Conservation (phyloP, 2,888 invertebrate genomes). For the Sycophila texana region DNA sequence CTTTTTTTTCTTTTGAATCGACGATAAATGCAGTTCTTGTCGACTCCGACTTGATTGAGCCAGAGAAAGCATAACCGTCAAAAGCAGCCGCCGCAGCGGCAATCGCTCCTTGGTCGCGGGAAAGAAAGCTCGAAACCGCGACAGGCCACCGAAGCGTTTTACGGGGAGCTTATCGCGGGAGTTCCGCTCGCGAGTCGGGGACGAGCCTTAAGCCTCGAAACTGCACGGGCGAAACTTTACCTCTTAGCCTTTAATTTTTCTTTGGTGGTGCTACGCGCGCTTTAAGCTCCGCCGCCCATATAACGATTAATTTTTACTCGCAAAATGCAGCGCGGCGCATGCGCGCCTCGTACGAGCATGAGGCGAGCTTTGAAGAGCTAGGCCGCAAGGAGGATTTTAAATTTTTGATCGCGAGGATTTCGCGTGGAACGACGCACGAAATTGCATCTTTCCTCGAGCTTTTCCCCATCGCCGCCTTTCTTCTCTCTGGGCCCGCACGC, state of each 20-base stretch:
- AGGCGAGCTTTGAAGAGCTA: background rate
- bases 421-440: conserved; percentile 51
- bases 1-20: background rate
- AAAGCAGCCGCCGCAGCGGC: background rate
- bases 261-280: background rate
- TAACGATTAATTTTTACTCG: conserved; percentile 38
- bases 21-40: too few relatives aligned
- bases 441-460: conserved; percentile 43
- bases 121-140: conserved; percentile 42
- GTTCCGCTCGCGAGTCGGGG: background rate
- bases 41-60: background rate
- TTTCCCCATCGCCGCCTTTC: background rate
- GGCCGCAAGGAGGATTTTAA: conserved; percentile 43
- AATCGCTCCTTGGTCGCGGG: background rate
- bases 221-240: conserved; percentile 26
- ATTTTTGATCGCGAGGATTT: conserved; percentile 51
- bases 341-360: background rate
- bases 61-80: conserved; percentile 25
- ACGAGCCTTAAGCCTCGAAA: conserved; percentile 6
- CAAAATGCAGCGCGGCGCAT: conserved; percentile 5
- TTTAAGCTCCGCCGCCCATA: background rate
- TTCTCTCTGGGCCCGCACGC: background rate
- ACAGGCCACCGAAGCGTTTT: too few relatives aligned
- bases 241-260: conserved; percentile 40
- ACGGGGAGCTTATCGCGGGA: conserved; percentile 5